Conservation (phyloP, 2,888 invertebrate genomes). For the Byasa hedistus region DNA sequence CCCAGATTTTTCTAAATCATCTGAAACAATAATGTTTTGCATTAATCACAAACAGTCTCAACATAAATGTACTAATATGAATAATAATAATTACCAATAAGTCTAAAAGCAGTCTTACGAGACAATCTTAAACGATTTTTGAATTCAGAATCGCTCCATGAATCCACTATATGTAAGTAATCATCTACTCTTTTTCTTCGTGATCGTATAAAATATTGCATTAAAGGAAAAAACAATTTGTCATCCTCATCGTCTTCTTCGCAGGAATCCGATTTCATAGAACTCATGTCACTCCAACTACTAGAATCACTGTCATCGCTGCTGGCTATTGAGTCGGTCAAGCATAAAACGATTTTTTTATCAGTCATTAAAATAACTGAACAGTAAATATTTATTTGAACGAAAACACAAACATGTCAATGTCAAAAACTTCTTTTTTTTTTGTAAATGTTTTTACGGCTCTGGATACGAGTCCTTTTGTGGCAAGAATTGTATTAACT, state of each 20-base stretch:
- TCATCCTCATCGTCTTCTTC: constrained; percentile 49
- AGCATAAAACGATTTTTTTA: constrained; percentile 42
- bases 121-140: constrained; percentile 56
- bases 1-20: constrained; percentile 59
- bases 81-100: constrained; percentile 47
- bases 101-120: constrained; percentile 48
- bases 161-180: constrained; percentile 58
- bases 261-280: constrained; percentile 41
- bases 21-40: constrained; percentile 45
- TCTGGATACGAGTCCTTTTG: too few species aligned
- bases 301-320: constrained; percentile 52
- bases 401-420: constrained; percentile 5
- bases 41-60: background rate
- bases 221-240: constrained; percentile 55
- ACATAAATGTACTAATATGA: background rate
- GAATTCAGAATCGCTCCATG: constrained; percentile 59
- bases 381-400: constrained; percentile 2
- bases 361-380: constrained; percentile 40
- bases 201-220: constrained; percentile 55
- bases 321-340: constrained; percentile 39
- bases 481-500: too few species aligned
- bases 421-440: background rate
- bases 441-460: background rate
- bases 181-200: constrained; percentile 56
- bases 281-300: constrained; percentile 53